Conservation (phyloP, 2,888 invertebrate genomes). For the Glomeris marginata region DNA sequence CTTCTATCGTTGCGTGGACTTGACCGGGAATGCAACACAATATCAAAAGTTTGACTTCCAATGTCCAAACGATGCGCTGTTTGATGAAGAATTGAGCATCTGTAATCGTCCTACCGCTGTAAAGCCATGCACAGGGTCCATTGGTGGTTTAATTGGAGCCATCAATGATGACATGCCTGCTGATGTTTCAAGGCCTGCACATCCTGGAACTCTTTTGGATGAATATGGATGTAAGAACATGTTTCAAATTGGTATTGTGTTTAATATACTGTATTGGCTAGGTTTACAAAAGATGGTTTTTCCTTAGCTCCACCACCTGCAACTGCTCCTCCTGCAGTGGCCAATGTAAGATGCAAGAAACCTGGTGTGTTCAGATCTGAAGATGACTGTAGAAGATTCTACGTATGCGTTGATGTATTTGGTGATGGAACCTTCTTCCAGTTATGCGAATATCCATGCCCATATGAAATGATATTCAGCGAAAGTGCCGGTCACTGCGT, state of each 20-base stretch:
- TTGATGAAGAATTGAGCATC: background rate
- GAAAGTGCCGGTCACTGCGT: slow-evolving; percentile 8
- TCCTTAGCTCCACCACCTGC: background rate
- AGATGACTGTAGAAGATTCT: slow-evolving; percentile 8
- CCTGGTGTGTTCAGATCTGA: slow-evolving; percentile 9
- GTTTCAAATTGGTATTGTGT: no score
- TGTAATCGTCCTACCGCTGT: slow-evolving; percentile 8
- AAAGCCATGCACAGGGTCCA: no score
- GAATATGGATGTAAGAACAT: no score
- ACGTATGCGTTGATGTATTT: slow-evolving; percentile 6
- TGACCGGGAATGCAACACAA: background rate
- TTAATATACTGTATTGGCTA: no score
- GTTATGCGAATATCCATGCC: slow-evolving; percentile 12
- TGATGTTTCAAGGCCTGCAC: no score
- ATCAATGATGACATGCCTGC: no score
- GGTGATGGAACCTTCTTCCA: slow-evolving; percentile 4
- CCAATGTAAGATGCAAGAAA: slow-evolving; percentile 3
- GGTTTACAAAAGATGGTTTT: no score
- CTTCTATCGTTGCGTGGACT: slow-evolving; percentile 10
- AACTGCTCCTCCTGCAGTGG: slow-evolving; percentile 3
- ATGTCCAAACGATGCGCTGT: slow-evolving; percentile 7
- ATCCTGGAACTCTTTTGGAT: no score
- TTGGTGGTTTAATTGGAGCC: no score
- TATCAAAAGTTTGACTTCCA: slow-evolving; percentile 9
- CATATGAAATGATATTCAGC: slow-evolving; percentile 9